Conservation (phyloP, 2,888 invertebrate species). For the Cremastinae sp. region DNA sequence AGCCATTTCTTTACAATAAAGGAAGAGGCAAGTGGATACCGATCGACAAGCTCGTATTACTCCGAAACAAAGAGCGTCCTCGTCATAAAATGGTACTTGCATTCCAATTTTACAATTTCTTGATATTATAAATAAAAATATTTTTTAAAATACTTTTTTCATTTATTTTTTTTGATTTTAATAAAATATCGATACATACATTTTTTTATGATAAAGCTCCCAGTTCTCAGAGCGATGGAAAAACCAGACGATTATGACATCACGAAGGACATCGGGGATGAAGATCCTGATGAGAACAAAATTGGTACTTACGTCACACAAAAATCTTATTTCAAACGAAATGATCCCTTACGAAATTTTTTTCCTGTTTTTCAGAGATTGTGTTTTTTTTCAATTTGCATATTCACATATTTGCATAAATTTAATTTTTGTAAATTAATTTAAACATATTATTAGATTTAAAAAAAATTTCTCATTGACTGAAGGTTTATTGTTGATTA, state of each 20-base stretch:
- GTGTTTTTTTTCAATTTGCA: too few species aligned
- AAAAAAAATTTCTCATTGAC: too few species aligned
- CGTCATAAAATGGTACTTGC: constrained; percentile 86
- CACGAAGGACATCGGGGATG: constrained; percentile 86
- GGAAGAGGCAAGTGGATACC: constrained; percentile 96
- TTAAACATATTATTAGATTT: too few species aligned
- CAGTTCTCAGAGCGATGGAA: constrained; percentile 89
- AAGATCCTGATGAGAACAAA: constrained; percentile 73
- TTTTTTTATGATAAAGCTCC: constrained; percentile 81
- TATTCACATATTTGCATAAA: too few species aligned
- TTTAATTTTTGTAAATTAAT: too few species aligned
- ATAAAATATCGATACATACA: not conserved
- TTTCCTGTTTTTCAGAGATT: too few species aligned
- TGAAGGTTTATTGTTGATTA: too few species aligned
- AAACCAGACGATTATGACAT: constrained; percentile 93
- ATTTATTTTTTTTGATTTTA: not conserved
- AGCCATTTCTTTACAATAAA: constrained; percentile 95
- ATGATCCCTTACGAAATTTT: too few species aligned
- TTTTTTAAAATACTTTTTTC: not conserved
- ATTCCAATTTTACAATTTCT: constrained; percentile 2
- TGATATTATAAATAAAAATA: not conserved
- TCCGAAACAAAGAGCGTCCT: constrained; percentile 92
- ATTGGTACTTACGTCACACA: constrained; percentile 68
- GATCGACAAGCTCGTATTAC: constrained; percentile 91
- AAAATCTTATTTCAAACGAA: too few species aligned